Base-by-base conservation (phyloP, 2,113 vertebrate genomes). In the Sinocyclocheilus grahami region DNA sequence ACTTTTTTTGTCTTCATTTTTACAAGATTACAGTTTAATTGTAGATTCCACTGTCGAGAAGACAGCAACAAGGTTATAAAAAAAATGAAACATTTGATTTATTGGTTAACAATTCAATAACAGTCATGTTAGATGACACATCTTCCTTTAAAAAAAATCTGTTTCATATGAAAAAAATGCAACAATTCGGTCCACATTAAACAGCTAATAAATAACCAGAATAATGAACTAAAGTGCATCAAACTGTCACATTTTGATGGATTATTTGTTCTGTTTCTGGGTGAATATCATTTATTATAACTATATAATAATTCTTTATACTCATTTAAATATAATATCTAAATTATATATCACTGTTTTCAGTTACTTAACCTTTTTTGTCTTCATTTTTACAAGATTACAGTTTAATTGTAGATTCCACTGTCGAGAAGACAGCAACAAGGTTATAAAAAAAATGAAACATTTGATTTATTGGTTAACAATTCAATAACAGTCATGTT, bases 131-230 rank as follows among this genome's bases (percentile, higher is more conserved):
- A 12, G 42, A 75, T 75, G 33, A 75, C 72, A 7, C 22, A 22
- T 6, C 12, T 5, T 46, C 39, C 9, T 42, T 46, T 18, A 33
- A 71, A 46, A 13, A 75, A n/a, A 74, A 3, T 46, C 39, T 0
- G 22, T 48, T 75, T 75, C 72, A 75, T 48, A n/a, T 76, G 42
- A n/a, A n/a, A n/a, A n/a, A n/a, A n/a, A n/a, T n/a, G n/a, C n/a
- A n/a, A n/a, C n/a, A n/a, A n/a, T n/a, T n/a, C n/a, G n/a, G n/a
- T n/a, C n/a, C n/a, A n/a, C n/a, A n/a, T n/a, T n/a, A 4, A 69
- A 82, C 81, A 71, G 63, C 63, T n/a, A 71, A 82, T 65, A 82
- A 82, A 82, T 71, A 53, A 53, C 80, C 39, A 82, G n/a, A 27
- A 53, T 51, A 63, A 24, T 82, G 42, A 53, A 48, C 42, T 30